Evolutionary conservation across 2,797 vertebrate genomes (phyloP).

Genomic region (Neopelma chrysocephalum): DNA sequence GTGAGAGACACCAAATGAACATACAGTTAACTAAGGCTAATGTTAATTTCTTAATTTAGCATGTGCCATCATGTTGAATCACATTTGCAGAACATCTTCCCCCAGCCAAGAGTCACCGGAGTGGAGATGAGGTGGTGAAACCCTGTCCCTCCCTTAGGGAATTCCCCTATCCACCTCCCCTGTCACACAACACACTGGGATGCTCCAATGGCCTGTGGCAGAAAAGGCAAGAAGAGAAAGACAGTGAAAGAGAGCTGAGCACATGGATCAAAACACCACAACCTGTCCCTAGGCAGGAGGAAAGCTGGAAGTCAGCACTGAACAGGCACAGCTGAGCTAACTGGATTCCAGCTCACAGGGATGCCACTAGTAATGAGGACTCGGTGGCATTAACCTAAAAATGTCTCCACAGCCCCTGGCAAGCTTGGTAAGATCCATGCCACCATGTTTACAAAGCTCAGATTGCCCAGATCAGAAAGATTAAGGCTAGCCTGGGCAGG

Average conservation of each 20-base stretch:
- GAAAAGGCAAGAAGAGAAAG: background rate
- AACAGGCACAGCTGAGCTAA: background rate
- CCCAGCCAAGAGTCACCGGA: background rate
- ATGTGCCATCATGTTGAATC: background rate
- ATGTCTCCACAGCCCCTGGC: background rate
- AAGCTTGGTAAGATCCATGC: background rate
- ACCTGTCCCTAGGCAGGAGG: background rate
- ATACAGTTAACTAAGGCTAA: background rate
- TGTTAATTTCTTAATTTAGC: background rate
- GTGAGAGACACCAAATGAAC: background rate
- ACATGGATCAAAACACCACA: background rate
- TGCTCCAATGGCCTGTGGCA: background rate
- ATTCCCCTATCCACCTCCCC: background rate
- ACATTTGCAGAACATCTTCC: background rate
- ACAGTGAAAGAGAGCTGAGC: background rate
- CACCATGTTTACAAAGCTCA: background rate
- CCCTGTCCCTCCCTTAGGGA: background rate
- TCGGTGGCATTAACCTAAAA: background rate
- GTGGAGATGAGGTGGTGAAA: background rate
- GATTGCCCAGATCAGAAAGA: background rate
- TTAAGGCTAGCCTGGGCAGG: background rate
- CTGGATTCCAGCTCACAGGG: background rate
- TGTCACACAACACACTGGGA: background rate
- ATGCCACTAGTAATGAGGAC: background rate
- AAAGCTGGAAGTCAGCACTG: background rate